Evolutionary conservation across 1,140 invertebrate genomes (phyloP), one percentile per base, ranked within the genome.

Genomic region (Drosophila bifasciata): DNA sequence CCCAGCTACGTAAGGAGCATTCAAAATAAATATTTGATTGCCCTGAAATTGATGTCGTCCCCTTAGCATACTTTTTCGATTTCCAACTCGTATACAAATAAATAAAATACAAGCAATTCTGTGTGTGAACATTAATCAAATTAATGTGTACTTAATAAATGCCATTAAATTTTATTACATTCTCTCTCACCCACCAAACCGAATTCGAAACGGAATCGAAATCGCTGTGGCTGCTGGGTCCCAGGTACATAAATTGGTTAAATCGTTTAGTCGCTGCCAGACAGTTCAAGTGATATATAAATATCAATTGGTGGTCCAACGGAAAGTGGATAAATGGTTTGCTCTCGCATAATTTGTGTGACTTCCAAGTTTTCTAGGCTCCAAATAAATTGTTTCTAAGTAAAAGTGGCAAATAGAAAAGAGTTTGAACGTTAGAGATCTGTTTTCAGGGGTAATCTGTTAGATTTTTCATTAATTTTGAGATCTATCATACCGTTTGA

Each of bases 101-200:
- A 83, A 83, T 78, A 57, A 21, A 16, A 39, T 3, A 3, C 19
- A 21, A 21, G 4, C 19, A 4, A 52, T 60, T 55, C 23, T 19
- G 16, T 36, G 16, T 36, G 13, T 58, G 39, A 19, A 11, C 61
- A 72, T 88, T 78, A 79, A 88, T 88, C 83, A 86, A 80, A 76
- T 88, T 69, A 88, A 86, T 86, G 83, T 63, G 70, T 79, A 76
- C 83, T 67, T 75, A 76, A 86, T 83, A 86, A 76, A 68, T 83
- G 59, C 57, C 67, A 88, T 86, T 88, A 83, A 56, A 57, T 66
- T 88, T 88, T 88, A 86, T 86, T 83, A 57, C 83, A 56, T 55
- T 66, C 23, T 23, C 48, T 66, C 23, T 23, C 48, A 53, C 19
- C 51, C 39, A 17, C 11, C 11, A 16, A 53, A 17, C 13, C 36